Percentiles rank a stretch among this genome's conserved stretches.
Evolutionary conservation across 1,140 invertebrate genomes (phyloP).

Genomic region (Drosophila kohkoa): DNA sequence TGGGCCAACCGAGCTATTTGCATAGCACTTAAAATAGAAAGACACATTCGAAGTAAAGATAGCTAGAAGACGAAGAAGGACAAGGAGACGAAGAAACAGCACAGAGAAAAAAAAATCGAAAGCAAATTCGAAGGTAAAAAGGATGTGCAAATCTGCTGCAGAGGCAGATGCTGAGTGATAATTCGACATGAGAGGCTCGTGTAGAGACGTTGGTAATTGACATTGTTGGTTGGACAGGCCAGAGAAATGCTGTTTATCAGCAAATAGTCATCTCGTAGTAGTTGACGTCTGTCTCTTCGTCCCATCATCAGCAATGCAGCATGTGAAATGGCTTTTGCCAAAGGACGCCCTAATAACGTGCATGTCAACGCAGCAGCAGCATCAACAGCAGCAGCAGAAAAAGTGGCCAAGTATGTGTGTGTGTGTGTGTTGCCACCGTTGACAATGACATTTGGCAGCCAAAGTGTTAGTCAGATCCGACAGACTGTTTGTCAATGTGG

Average conservation of each 20-base stretch:
- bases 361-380: constrained; percentile 33
- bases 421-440: constrained; percentile 15
- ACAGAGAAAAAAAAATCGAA: not conserved
- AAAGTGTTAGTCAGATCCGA: constrained; percentile 34
- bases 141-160: constrained; percentile 45
- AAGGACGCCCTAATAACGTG: constrained; percentile 41
- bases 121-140: constrained; percentile 38
- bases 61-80: not conserved
- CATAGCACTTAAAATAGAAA: constrained; percentile 70
- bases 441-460: constrained; percentile 54
- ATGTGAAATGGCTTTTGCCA: constrained; percentile 23
- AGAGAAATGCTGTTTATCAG: constrained; percentile 41
- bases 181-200: constrained; percentile 59
- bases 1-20: constrained; percentile 54
- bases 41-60: constrained; percentile 28
- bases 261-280: constrained; percentile 16
- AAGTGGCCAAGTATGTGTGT: constrained; percentile 26
- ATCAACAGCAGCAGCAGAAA: constrained; percentile 32
- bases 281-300: not conserved
- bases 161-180: constrained; percentile 57
- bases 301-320: constrained; percentile 47
- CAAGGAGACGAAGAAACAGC: not conserved
- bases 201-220: constrained; percentile 54
- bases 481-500: constrained; percentile 40
- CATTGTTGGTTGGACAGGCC: constrained; percentile 52